Evolutionary conservation across 2,113 vertebrate genomes (phyloP).

Genomic region (Crotalus tigris): DNA sequence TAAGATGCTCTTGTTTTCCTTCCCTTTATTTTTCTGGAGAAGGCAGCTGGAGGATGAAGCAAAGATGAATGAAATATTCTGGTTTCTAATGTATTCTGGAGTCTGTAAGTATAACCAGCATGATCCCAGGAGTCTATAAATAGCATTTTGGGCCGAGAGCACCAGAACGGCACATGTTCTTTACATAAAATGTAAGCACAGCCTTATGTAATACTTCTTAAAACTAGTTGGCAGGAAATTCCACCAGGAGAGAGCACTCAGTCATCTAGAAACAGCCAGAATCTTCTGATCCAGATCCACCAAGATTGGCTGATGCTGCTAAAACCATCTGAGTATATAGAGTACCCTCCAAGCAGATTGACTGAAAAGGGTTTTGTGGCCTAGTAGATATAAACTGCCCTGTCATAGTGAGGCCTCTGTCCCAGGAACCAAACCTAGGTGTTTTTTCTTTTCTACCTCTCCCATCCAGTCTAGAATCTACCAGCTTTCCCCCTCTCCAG

Average conservation of each 20-base stretch:
- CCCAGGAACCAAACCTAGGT: not conserved
- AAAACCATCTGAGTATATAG: not conserved
- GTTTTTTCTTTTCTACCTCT: not conserved
- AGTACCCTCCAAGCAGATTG: not conserved
- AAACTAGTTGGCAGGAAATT: slow-evolving; percentile 59
- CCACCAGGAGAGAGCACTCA: slow-evolving; percentile 50
- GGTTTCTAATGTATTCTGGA: not conserved
- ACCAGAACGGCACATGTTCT: slow-evolving; percentile 29
- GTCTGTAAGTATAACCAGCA: not conserved
- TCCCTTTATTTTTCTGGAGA: not conserved
- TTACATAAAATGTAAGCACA: slow-evolving; percentile 41
- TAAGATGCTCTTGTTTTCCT: not conserved
- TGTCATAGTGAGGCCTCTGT: not conserved
- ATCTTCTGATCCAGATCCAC: slow-evolving; percentile 36
- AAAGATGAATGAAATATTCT: not conserved
- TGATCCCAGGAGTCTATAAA: not conserved
- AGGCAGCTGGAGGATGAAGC: not conserved
- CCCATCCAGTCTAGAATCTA: not conserved
- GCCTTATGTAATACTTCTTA: slow-evolving; percentile 59
- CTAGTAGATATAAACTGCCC: not conserved
- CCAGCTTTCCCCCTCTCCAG: not conserved
- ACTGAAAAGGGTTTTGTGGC: not conserved
- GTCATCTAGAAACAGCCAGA: slow-evolving; percentile 58
- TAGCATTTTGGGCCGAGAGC: slow-evolving; percentile 18
- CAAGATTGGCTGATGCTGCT: not conserved